Evolutionary conservation across 2,113 vertebrate genomes (phyloP).

Genomic region (Coreoperca whiteheadi): DNA sequence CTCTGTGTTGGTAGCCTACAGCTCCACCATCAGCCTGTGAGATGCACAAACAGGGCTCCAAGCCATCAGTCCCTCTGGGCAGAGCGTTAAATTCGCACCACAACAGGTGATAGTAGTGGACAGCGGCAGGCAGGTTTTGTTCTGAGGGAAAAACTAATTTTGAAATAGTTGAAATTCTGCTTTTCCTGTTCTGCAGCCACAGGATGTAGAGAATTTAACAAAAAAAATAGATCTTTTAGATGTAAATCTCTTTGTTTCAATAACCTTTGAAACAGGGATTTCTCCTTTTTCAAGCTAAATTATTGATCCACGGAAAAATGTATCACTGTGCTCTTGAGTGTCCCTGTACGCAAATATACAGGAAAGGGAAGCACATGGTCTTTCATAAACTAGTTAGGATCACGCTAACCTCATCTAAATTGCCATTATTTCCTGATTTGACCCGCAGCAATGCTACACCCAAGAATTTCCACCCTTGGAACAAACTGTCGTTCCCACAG

Average conservation of each 20-base stretch:
- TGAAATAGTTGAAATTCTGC: conserved; percentile 47
- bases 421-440: conserved; percentile 18
- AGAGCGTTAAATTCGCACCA: conserved; percentile 63
- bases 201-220: not conserved
- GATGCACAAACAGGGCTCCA: conserved; percentile 55
- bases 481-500: conserved; percentile 1
- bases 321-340: not conserved
- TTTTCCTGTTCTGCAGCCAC: not conserved
- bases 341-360: not conserved
- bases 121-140: conserved; percentile 43
- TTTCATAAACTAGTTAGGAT: not conserved
- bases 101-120: conserved; percentile 74
- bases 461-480: not conserved
- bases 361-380: conserved; percentile 12
- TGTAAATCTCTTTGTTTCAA: not conserved
- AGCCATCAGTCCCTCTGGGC: conserved; percentile 67
- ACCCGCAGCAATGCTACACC: not conserved
- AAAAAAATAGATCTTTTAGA: not conserved
- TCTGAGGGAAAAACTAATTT: conserved; percentile 49
- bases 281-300: not conserved
- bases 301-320: not conserved
- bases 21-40: conserved; percentile 77
- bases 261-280: not conserved
- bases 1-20: conserved; percentile 73
- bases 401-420: not conserved